Evolutionary conservation across 1,140 invertebrate genomes (phyloP).

Genomic region (Atta cephalotes): DNA sequence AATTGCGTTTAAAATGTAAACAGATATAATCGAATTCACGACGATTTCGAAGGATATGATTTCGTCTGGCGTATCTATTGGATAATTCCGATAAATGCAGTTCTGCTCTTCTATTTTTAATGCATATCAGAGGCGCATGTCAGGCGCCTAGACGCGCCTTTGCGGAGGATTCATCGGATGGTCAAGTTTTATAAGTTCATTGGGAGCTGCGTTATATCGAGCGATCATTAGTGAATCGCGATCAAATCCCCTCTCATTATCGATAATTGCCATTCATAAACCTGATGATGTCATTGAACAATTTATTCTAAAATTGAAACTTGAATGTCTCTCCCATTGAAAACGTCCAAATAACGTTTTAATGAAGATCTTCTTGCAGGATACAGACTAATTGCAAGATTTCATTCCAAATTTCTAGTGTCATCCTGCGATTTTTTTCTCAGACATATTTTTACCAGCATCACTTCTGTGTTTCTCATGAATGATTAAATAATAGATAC

Average conservation of each 20-base stretch:
- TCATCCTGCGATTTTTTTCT: not conserved
- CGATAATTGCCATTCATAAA: slow-evolving; percentile 34
- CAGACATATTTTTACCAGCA: not conserved
- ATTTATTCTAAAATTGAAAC: not conserved
- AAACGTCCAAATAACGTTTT: not conserved
- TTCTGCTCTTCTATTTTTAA: slow-evolving; percentile 35
- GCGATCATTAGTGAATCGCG: slow-evolving; percentile 19
- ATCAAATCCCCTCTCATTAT: not conserved
- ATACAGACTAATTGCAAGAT: not conserved
- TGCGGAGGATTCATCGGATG: slow-evolving; percentile 30
- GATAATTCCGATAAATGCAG: slow-evolving; percentile 30
- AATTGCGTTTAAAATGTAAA: not conserved
- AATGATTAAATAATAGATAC: not conserved
- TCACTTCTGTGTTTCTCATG: not conserved
- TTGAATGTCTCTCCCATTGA: not conserved
- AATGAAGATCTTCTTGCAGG: not conserved
- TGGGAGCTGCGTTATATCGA: not conserved
- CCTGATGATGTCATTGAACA: not conserved
- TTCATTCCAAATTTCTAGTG: not conserved
- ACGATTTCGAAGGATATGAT: not conserved
- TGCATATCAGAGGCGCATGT: slow-evolving; percentile 23
- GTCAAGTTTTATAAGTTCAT: slow-evolving; percentile 38
- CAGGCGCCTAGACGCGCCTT: not conserved
- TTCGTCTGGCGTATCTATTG: slow-evolving; percentile 12
- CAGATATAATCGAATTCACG: not conserved